Percentiles rank a stretch among this genome's conserved stretches.
phyloP scores from a whole-genome alignment of 1,140 invertebrate genomes.

The Archivesica marissinica region DNA sequence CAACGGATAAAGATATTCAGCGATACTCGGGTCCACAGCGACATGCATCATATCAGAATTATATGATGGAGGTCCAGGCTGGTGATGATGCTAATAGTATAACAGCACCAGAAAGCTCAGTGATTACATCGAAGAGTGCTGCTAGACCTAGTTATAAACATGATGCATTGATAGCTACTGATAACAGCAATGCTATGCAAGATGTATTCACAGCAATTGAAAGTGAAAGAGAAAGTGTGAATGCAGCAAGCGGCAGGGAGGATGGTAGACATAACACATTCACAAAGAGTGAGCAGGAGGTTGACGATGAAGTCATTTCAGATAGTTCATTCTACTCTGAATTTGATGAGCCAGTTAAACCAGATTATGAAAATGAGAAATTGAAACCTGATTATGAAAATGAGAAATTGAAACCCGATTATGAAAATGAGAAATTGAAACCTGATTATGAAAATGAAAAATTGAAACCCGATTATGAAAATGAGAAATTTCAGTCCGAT shows the following conservation, averaged over 20 bases:
- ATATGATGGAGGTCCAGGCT: slow-evolving; percentile 13
- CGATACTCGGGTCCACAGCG: neutral
- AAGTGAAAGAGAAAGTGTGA: neutral
- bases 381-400: neutral
- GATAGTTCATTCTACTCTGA: slow-evolving; percentile 38
- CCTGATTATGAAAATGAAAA: neutral
- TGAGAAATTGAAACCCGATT: neutral
- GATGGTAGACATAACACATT: neutral
- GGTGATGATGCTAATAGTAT: neutral
- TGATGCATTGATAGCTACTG: neutral
- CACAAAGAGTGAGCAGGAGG: neutral
- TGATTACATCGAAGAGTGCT: neutral
- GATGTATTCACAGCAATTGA: neutral
- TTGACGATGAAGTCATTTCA: neutral
- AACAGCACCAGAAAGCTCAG: neutral
- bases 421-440: neutral
- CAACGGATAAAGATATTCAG: neutral
- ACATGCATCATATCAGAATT: slow-evolving; percentile 32
- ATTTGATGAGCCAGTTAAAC: neutral
- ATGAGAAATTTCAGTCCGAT: neutral
- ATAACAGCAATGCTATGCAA: neutral
- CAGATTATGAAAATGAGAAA: slow-evolving; percentile 8
- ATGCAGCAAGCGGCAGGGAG: neutral
- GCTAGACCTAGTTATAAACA: neutral
- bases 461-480: neutral